These are phyloP conservation scores for Chydorus sphaericus DNA, from an alignment of 2,888 invertebrate genomes.

Conservation along the genomic window DNA sequence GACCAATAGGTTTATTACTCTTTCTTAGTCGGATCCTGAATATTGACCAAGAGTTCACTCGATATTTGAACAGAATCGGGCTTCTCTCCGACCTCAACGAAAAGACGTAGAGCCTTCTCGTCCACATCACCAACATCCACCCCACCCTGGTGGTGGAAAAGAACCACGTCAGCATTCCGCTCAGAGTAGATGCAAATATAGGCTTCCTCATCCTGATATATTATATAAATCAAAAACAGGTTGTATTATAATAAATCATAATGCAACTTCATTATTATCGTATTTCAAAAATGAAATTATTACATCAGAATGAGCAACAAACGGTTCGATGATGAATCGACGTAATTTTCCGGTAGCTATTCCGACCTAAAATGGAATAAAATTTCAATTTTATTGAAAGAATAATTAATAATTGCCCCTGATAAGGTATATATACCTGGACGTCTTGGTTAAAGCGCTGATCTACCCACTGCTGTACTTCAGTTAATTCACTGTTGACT, in stretches of 20 bases:
- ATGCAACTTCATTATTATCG: too few species aligned
- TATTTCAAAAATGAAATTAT: slow-evolving; percentile 24
- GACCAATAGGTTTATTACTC: slow-evolving; percentile 35
- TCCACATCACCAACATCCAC: slow-evolving; percentile 98
- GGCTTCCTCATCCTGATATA: slow-evolving; percentile 69
- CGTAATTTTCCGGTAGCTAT: slow-evolving; percentile 74
- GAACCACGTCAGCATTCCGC: slow-evolving; percentile 77
- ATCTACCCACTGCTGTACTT: slow-evolving; percentile 70
- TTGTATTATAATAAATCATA: too few species aligned
- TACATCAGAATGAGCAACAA: slow-evolving; percentile 75
- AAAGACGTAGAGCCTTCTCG: slow-evolving; percentile 78
- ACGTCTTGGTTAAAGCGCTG: slow-evolving; percentile 73
- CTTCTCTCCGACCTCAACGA: slow-evolving; percentile 57
- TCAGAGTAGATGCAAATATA: slow-evolving; percentile 97
- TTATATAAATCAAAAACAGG: slow-evolving; percentile 15
- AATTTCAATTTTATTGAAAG: not conserved
- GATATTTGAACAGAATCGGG: slow-evolving; percentile 27
- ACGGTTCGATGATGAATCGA: slow-evolving; percentile 94
- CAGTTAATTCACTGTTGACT: slow-evolving; percentile 67
- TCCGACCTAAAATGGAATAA: slow-evolving; percentile 47
- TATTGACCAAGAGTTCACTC: slow-evolving; percentile 22
- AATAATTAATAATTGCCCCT: not conserved
- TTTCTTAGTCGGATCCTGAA: slow-evolving; percentile 45
- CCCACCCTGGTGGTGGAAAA: slow-evolving; percentile 95
- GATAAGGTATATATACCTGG: slow-evolving; percentile 32